Evolutionary conservation across 2,797 vertebrate species (phyloP).

Genomic region (Erithacus rubecula): DNA sequence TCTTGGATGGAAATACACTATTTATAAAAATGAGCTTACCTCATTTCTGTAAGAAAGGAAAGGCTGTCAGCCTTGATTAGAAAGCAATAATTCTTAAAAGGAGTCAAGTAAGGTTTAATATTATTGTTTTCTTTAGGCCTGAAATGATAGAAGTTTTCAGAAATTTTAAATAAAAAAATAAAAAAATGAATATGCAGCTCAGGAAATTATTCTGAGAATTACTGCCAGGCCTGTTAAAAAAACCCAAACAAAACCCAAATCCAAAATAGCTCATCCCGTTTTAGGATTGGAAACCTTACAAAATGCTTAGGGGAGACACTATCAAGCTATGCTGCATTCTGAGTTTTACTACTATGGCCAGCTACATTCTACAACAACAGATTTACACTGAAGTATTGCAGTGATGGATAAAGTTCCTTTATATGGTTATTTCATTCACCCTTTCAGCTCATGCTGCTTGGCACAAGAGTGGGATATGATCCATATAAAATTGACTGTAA

Average conservation of each 20-base stretch:
- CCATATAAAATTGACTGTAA: neutral
- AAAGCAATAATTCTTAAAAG: constrained; percentile 69
- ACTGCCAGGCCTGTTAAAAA: constrained; percentile 33
- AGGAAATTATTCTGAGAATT: constrained; percentile 53
- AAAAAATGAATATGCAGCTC: constrained; percentile 58
- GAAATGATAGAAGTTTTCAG: constrained; percentile 54
- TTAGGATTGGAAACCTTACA: constrained; percentile 50
- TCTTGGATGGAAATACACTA: constrained; percentile 49
- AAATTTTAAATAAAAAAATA: constrained; percentile 56
- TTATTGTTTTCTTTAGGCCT: constrained; percentile 43
- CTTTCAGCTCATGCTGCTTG: neutral
- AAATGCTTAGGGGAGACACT: constrained; percentile 41
- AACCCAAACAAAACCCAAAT: neutral
- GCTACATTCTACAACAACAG: neutral
- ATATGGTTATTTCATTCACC: neutral
- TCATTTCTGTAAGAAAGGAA: constrained; percentile 53
- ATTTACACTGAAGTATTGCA: neutral
- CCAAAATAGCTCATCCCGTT: neutral
- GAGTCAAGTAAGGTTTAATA: constrained; percentile 29
- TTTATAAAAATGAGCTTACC: constrained; percentile 67
- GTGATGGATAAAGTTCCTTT: constrained; percentile 9
- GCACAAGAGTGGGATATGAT: neutral
- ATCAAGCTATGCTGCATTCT: neutral
- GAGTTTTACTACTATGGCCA: constrained; percentile 3
- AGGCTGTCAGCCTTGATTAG: constrained; percentile 63